Evolutionary conservation across 2,797 vertebrate species (phyloP).

Genomic region (Anas bernieri): DNA sequence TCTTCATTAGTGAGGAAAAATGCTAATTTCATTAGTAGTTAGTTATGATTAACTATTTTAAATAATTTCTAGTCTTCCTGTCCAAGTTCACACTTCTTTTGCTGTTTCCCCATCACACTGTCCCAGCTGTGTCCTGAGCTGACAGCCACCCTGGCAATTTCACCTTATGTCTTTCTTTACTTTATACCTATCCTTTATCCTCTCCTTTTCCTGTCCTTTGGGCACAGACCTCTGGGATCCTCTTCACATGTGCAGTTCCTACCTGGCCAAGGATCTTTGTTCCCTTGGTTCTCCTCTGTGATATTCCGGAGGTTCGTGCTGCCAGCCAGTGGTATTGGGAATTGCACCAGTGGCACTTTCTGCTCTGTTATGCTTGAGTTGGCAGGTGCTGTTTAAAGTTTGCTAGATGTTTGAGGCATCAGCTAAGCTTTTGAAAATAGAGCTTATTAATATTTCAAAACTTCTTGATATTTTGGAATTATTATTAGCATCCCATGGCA

Average conservation of each 20-base stretch:
- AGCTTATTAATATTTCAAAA: conserved; percentile 8
- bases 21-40: not conserved
- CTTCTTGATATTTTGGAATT: not conserved
- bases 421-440: not conserved
- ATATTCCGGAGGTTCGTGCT: not conserved
- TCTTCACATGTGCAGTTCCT: not conserved
- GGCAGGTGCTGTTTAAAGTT: not conserved
- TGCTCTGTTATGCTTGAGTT: not conserved
- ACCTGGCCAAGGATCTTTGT: not conserved
- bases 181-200: not conserved
- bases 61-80: not conserved
- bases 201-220: not conserved
- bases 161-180: not conserved
- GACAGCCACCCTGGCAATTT: not conserved
- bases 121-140: not conserved
- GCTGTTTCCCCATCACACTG: not conserved
- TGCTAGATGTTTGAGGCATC: not conserved
- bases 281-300: not conserved
- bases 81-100: not conserved
- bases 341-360: not conserved
- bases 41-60: not conserved
- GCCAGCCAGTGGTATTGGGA: rapidly evolving
- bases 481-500: not conserved
- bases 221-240: not conserved
- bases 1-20: not conserved